These are phyloP conservation scores for Drosophila busckii DNA, from an alignment of 1,140 invertebrate genomes.

Conservation along the genomic window DNA sequence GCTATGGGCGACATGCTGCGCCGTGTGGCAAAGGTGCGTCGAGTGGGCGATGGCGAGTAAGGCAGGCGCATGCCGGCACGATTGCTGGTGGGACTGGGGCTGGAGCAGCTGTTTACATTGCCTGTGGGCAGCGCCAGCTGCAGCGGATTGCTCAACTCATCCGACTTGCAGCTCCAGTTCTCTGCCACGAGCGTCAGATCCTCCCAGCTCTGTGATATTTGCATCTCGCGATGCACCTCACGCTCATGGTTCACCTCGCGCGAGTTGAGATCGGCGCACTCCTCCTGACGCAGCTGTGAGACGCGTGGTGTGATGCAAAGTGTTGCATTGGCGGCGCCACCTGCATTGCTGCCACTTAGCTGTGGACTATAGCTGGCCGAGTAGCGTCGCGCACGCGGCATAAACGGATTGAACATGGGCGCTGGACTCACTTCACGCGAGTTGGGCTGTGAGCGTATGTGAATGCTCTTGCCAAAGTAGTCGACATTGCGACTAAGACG, in stretches of 20 bases:
- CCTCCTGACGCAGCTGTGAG: slow-evolving; percentile 91
- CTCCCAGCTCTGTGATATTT: slow-evolving; percentile 94
- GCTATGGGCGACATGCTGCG: slow-evolving; percentile 91
- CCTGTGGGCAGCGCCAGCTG: slow-evolving; percentile 63
- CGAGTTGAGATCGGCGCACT: slow-evolving; percentile 89
- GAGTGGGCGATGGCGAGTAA: slow-evolving; percentile 89
- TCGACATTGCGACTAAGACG: slow-evolving; percentile 14
- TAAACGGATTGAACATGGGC: slow-evolving; percentile 82
- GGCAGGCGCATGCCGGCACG: slow-evolving; percentile 79
- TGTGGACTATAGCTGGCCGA: slow-evolving; percentile 89
- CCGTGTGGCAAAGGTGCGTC: slow-evolving; percentile 87
- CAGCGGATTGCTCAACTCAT: slow-evolving; percentile 80
- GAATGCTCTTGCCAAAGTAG: slow-evolving; percentile 55
- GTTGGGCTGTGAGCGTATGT: slow-evolving; percentile 66
- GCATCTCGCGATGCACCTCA: slow-evolving; percentile 91
- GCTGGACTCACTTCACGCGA: slow-evolving; percentile 69
- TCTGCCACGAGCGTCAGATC: slow-evolving; percentile 88
- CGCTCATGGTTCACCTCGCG: slow-evolving; percentile 93
- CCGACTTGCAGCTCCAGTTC: slow-evolving; percentile 80
- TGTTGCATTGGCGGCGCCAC: slow-evolving; percentile 79
- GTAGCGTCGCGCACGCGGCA: slow-evolving; percentile 86
- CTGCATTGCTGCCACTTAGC: slow-evolving; percentile 30
- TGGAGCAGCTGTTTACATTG: slow-evolving; percentile 59
- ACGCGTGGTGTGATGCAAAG: slow-evolving; percentile 89
- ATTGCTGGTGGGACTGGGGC: slow-evolving; percentile 71